These are phyloP conservation scores for Microtus montanus DNA, from an alignment of 2,113 vertebrate genomes.

Conservation along the genomic window DNA sequence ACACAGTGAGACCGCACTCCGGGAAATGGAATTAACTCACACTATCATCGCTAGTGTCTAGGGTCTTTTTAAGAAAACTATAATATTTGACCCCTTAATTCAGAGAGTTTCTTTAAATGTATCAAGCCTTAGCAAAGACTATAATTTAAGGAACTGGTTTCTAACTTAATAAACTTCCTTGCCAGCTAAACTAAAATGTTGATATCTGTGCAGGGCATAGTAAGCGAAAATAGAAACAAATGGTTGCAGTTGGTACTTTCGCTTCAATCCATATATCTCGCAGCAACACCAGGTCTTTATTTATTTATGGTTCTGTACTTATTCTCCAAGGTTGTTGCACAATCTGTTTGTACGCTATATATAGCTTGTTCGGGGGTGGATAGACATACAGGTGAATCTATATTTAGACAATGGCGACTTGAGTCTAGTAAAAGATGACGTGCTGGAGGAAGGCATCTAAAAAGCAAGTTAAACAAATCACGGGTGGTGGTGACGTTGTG, in stretches of 20 bases:
- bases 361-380: neutral
- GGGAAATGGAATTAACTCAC: conserved; percentile 79
- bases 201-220: neutral
- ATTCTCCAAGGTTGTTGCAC: conserved; percentile 15
- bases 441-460: neutral
- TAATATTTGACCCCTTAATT: conserved; percentile 63
- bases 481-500: neutral
- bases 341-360: conserved; percentile 16
- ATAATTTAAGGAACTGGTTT: conserved; percentile 53
- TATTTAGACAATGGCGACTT: conserved; percentile 26
- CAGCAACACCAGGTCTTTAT: neutral
- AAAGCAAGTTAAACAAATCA: neutral
- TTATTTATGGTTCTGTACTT: conserved; percentile 17
- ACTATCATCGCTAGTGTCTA: conserved; percentile 27
- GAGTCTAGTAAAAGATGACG: neutral
- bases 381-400: neutral
- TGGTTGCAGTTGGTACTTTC: neutral
- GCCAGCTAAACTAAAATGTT: conserved; percentile 51
- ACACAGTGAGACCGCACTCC: conserved; percentile 71
- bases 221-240: conserved; percentile 12
- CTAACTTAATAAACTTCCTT: conserved; percentile 42
- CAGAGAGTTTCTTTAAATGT: conserved; percentile 48
- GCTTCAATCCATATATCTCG: neutral
- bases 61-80: conserved; percentile 58
- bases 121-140: conserved; percentile 35